A percentile compares a stretch with the other conserved stretches of the same genome.
Conservation (phyloP, 2,797 vertebrate species). For the Tauraco hartlaubi region DNA sequence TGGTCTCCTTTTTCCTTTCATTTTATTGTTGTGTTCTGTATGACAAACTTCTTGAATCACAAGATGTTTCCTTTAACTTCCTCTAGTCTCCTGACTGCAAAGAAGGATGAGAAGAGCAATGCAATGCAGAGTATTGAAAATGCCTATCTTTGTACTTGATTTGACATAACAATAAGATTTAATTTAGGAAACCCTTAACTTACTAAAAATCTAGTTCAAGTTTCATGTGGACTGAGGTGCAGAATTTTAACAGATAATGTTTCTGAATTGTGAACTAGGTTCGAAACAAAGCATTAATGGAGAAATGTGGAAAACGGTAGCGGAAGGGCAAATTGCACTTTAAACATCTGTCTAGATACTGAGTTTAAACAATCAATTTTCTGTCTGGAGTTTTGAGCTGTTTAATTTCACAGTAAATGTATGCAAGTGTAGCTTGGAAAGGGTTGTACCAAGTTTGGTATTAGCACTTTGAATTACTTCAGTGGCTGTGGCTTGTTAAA, state of each 20-base stretch:
- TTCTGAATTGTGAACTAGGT: background rate
- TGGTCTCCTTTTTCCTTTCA: background rate
- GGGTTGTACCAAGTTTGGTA: background rate
- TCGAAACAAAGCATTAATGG: background rate
- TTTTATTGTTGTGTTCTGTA: background rate
- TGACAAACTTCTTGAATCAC: background rate
- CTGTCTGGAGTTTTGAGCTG: background rate
- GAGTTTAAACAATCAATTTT: background rate
- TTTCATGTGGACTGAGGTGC: background rate
- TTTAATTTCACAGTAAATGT: background rate
- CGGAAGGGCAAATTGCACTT: background rate
- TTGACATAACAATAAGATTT: background rate
- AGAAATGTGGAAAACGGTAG: background rate
- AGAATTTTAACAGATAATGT: background rate
- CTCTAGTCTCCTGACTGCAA: background rate
- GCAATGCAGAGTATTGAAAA: background rate
- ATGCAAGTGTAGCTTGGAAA: background rate
- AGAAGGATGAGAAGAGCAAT: background rate
- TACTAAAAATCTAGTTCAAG: background rate
- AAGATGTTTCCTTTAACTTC: background rate
- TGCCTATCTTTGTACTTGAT: background rate
- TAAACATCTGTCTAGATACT: background rate
- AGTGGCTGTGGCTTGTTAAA: conserved; percentile 59
- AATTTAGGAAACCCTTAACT: background rate
- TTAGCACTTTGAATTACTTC: background rate